Evolutionary conservation across 2,888 invertebrate genomes (phyloP).

Genomic region (Microchrysa polita): DNA sequence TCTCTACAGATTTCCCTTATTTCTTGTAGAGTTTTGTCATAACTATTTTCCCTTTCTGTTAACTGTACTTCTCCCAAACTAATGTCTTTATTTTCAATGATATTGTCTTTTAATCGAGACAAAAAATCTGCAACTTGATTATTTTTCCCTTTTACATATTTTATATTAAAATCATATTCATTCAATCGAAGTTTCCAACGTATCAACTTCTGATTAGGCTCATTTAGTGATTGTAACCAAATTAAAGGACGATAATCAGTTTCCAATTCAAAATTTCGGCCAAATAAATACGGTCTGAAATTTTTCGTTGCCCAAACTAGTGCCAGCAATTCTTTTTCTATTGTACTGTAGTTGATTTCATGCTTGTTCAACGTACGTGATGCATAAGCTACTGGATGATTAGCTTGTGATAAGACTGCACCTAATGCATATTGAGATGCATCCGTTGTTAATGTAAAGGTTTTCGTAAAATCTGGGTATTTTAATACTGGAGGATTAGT

Average conservation of each 20-base stretch:
- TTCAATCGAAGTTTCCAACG: constrained; percentile 28
- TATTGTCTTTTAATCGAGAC: constrained; percentile 1
- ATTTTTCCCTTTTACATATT: constrained; percentile 23
- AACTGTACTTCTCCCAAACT: not conserved
- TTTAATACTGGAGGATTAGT: constrained; percentile 53
- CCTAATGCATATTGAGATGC: constrained; percentile 54
- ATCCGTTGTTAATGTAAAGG: constrained; percentile 55
- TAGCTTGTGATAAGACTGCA: constrained; percentile 53
- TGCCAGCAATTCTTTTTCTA: constrained; percentile 16
- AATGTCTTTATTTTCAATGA: not conserved
- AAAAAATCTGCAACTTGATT: constrained; percentile 29
- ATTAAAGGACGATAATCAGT: constrained; percentile 18
- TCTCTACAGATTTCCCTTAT: constrained; percentile 4
- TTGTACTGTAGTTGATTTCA: constrained; percentile 19
- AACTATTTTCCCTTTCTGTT: not conserved
- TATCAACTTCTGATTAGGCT: constrained; percentile 29
- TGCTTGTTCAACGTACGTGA: constrained; percentile 4
- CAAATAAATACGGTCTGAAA: constrained; percentile 24
- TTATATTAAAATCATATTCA: constrained; percentile 29
- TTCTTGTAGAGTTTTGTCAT: not conserved
- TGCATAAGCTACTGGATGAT: constrained; percentile 51
- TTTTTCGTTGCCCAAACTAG: constrained; percentile 31
- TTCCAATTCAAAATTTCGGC: constrained; percentile 1
- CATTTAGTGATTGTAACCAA: constrained; percentile 8
- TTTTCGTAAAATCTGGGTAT: constrained; percentile 57